Evolutionary conservation across 2,797 vertebrate species (phyloP), one percentile per base, ranked within the genome.

Genomic region (Galago senegalensis): DNA sequence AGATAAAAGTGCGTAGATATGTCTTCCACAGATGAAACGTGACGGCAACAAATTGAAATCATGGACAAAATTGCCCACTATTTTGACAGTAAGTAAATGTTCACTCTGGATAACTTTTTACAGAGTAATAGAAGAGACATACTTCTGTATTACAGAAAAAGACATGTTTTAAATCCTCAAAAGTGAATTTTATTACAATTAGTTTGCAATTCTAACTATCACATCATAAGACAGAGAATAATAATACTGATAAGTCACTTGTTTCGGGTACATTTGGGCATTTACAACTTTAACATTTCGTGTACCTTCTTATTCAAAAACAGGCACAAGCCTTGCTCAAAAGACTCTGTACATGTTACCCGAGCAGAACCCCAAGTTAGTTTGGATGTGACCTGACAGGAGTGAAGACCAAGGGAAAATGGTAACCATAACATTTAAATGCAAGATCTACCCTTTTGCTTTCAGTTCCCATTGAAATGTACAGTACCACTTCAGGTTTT

Each of bases 61-160:
- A 7, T 46, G 53, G 58, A 4, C n/a, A 69, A 85, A 93, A 61
- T 20, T 20, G 14, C 0, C 7, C 29, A 61, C 23, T 6, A 69
- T 81, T 76, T 70, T 46, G 53, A 84, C 3, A 53, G 12, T 37
- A 29, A n/a, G 31, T 65, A 73, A 58, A 61, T 83, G 49, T 86
- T 92, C 21, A 91, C 34, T 93, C 43, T n/a, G 61, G 14, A 67
- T 40, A 20, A 88, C 60, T 85, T 85, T 91, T 91, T 88, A n/a
- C 93, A 75, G 40, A 25, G 40, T 69, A 79, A 58, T 1, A 53
- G 27, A 77, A 67, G 80, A 82, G 20, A 17, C 9, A 11, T 61
- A 43, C 11, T 79, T 94, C 58, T 27, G 67, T 82, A 40, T 49
- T 58, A 20, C 27, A 46, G 43, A 27, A 85, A 85, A 92, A 56